Evolutionary conservation across 92 coral and sea anemone genomes (phyloP).

Genomic region (Actinostola sp.): DNA sequence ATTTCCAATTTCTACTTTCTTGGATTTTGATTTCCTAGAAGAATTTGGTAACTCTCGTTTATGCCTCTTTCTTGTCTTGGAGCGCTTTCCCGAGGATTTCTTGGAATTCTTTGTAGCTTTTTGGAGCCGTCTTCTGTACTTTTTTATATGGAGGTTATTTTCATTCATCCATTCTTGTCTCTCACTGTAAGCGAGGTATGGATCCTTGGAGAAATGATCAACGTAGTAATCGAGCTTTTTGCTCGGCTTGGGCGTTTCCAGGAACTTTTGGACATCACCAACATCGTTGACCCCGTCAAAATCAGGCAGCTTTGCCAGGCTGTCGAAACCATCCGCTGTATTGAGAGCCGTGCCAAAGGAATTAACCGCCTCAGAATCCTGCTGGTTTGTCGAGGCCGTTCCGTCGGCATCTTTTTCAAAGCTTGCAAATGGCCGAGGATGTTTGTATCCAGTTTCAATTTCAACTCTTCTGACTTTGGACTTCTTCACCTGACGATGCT

Average conservation of each 20-base stretch:
- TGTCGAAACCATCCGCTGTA: constrained; percentile 3
- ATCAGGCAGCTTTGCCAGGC: constrained; percentile 13
- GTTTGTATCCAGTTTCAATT: constrained; percentile 31
- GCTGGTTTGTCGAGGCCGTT: background rate
- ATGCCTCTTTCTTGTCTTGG: background rate
- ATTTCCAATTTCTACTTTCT: constrained; percentile 7
- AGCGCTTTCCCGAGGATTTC: background rate
- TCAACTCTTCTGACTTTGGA: constrained; percentile 22
- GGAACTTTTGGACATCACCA: constrained; percentile 12
- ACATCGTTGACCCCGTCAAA: constrained; percentile 19
- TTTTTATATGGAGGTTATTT: constrained; percentile 16
- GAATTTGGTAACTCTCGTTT: background rate
- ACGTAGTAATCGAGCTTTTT: constrained; percentile 66
- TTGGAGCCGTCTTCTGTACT: constrained; percentile 7
- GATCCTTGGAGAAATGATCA: constrained; percentile 82
- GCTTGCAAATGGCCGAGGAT: constrained; percentile 8
- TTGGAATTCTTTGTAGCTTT: background rate
- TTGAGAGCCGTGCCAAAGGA: background rate
- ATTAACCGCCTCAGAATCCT: background rate
- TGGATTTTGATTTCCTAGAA: background rate
- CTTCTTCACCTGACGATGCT: background rate
- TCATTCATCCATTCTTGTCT: constrained; percentile 67
- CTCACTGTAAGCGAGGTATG: constrained; percentile 79
- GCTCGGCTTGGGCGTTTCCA: constrained; percentile 46
- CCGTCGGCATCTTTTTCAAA: background rate